phyloP scores from a whole-genome alignment of 2,888 invertebrate genomes.

The Argyresthia albistria region DNA sequence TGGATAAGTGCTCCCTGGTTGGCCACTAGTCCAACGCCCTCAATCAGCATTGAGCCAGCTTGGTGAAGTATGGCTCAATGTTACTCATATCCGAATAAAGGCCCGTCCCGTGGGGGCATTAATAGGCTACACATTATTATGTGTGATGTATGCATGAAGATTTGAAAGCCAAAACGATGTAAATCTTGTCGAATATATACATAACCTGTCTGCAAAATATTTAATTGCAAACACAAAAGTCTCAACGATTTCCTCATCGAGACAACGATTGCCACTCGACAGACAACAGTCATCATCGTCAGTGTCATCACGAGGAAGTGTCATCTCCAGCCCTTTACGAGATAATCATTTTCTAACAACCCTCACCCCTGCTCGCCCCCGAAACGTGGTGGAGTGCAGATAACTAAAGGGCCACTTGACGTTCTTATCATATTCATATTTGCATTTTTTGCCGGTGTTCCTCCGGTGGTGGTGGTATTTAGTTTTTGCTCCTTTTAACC shows the following conservation, averaged over 20 bases:
- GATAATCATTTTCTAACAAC: conserved; percentile 3
- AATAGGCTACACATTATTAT: too few relatives aligned
- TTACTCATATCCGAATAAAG: too few relatives aligned
- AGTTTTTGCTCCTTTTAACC: neutral
- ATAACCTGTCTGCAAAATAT: neutral
- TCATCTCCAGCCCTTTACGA: neutral
- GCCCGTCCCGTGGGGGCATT: too few relatives aligned
- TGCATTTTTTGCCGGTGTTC: neutral
- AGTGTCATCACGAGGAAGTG: neutral
- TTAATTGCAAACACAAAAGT: neutral
- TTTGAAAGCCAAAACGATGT: neutral
- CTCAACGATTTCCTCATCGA: neutral
- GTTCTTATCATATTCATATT: neutral
- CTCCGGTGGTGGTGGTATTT: neutral
- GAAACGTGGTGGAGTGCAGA: conserved; percentile 42
- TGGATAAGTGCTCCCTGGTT: too few relatives aligned
- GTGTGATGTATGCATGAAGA: too few relatives aligned
- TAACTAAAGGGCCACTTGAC: conserved; percentile 31
- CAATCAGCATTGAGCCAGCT: too few relatives aligned
- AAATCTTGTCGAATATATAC: neutral
- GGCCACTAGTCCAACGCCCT: too few relatives aligned
- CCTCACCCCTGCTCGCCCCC: conserved; percentile 4
- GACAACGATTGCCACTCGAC: neutral
- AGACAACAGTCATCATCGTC: neutral
- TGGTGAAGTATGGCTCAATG: too few relatives aligned